phyloP scores from a whole-genome alignment of 1,140 invertebrate species.

The Harpegnathos saltator region DNA sequence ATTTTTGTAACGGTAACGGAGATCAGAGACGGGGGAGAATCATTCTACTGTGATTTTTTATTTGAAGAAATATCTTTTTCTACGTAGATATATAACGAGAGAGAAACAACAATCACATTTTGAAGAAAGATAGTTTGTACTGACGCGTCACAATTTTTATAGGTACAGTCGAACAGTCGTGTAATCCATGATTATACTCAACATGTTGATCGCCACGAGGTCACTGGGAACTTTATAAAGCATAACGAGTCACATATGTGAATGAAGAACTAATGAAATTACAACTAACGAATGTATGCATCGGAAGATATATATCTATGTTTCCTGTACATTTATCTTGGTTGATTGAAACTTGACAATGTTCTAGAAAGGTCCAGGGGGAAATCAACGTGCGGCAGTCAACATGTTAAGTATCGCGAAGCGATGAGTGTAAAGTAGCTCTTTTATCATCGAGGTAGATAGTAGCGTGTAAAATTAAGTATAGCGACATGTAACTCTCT shows the following conservation, averaged over 20 bases:
- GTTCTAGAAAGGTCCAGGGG: too few relatives aligned
- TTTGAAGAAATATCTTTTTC: slow-evolving; percentile 2
- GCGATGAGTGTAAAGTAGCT: slow-evolving; percentile 23
- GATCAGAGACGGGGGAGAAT: not conserved
- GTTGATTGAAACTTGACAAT: too few relatives aligned
- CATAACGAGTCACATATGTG: too few relatives aligned
- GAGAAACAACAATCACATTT: not conserved
- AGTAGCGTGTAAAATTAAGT: slow-evolving; percentile 17
- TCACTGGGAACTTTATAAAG: too few relatives aligned
- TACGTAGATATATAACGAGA: not conserved
- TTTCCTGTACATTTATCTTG: too few relatives aligned
- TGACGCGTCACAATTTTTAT: slow-evolving; percentile 1
- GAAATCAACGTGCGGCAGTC: too few relatives aligned
- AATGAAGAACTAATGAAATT: too few relatives aligned
- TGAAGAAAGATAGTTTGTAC: slow-evolving; percentile 4
- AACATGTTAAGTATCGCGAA: not conserved
- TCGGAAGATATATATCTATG: too few relatives aligned
- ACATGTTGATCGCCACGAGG: not conserved
- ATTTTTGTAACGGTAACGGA: not conserved
- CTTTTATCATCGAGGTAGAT: not conserved
- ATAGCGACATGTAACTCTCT: slow-evolving; percentile 18
- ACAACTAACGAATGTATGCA: too few relatives aligned
- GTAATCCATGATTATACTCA: not conserved
- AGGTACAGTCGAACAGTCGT: not conserved
- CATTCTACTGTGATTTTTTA: not conserved